A percentile compares a stretch with the other conserved stretches of the same genome.
phyloP scores from a whole-genome alignment of 1,140 invertebrate species.

The Neelides sp. region DNA sequence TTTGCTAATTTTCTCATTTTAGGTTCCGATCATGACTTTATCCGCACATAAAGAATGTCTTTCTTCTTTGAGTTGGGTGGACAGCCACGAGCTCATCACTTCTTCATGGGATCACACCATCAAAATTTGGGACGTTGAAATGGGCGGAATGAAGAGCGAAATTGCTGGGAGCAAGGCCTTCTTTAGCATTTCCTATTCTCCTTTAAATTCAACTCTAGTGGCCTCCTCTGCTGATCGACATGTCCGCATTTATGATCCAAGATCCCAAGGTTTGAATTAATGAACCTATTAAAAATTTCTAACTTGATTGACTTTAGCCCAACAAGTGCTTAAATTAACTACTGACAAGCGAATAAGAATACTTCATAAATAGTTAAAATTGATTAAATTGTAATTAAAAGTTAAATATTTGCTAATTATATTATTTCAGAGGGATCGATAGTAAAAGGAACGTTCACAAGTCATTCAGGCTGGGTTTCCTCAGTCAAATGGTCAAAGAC shows the following conservation, averaged over 20 bases:
- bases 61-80: constrained; percentile 69
- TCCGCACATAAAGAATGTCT: constrained; percentile 85
- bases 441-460: constrained; percentile 75
- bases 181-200: constrained; percentile 69
- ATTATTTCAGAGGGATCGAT: constrained; percentile 60
- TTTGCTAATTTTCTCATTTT: constrained; percentile 31
- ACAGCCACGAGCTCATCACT: constrained; percentile 58
- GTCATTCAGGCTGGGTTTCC: constrained; percentile 84
- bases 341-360: too few relatives aligned
- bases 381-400: too few relatives aligned
- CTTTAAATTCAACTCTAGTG: constrained; percentile 56
- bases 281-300: neutral
- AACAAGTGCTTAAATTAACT: too few relatives aligned
- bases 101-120: constrained; percentile 91
- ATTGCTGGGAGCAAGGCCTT: constrained; percentile 80
- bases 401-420: constrained; percentile 3
- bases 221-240: constrained; percentile 81
- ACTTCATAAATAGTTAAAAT: too few relatives aligned
- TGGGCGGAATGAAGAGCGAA: constrained; percentile 66
- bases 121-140: constrained; percentile 82
- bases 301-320: too few relatives aligned
- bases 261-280: constrained; percentile 56
- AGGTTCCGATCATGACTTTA: constrained; percentile 75
- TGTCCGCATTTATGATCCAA: constrained; percentile 78
- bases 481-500: constrained; percentile 77